Base-by-base conservation (phyloP, 2,888 invertebrate species). In the Lobophora halterata region DNA sequence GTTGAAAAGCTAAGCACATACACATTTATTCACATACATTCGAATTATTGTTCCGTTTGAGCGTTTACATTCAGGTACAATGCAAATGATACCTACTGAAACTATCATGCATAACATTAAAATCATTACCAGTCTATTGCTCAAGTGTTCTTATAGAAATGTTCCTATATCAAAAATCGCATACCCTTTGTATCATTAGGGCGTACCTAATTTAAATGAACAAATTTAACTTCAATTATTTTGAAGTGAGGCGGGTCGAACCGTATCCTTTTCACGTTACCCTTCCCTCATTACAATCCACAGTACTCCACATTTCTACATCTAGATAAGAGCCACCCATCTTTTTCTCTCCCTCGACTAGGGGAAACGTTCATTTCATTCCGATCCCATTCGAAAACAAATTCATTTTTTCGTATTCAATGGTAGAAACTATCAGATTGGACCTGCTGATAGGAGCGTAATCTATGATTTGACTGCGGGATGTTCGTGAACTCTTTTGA, bases 171-270 rank as follows among this genome's bases (percentile, higher is more conserved):
- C 42, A 44, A 49, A 39, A 35, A 32, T 44, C 43, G 48, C 49
- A 52, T 57, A 51, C 54, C 55, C 61, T 61, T 61, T 65, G 52
- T 66, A 63, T 66, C 61, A 68, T 71, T 68, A 71, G 58, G 52
- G 63, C 62, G 51, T 61, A 64, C 66, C 75, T 73, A 75, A 80
- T 80, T 83, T 75, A 78, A 83, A 81, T 78, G 77, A 78, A 79
- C 80, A 83, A 85, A 85, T 86, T 86, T 83, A 81, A 82, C 79
- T 85, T 85, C 79, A 83, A 87, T 86, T 86, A 86, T 79, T 81
- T 77, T 85, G 72, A 83, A 86, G 82, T 77, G 79, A 79, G 72
- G 65, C 61, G 73, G 71, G 71, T 68, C 68, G 71, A 63, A 69
- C 67, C 74, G 77, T 79, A 82, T 82, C 79, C 80, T 74, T 82